phyloP scores from a whole-genome alignment of 2,888 invertebrate genomes.

The Gortyna flavago region DNA sequence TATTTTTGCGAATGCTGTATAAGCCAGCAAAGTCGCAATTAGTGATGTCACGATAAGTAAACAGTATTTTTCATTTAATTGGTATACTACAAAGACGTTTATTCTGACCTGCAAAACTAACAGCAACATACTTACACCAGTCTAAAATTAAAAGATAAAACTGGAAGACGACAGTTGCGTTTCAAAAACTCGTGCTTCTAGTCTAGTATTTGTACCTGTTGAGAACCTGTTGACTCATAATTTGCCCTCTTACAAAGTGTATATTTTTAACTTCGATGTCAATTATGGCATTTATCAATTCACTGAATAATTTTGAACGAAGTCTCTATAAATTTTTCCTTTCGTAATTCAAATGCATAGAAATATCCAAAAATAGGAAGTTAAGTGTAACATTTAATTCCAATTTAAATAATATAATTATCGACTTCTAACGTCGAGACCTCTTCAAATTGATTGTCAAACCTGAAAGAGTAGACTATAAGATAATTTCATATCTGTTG shows the following conservation, averaged over 20 bases:
- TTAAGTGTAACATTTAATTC: not conserved
- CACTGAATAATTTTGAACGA: not conserved
- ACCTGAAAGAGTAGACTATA: constrained; percentile 15
- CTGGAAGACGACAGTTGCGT: constrained; percentile 14
- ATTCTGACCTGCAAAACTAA: not conserved
- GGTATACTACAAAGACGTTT: not conserved
- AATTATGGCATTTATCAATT: not conserved
- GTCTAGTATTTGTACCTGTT: constrained; percentile 51
- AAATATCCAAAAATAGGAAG: not conserved
- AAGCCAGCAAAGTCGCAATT: not conserved
- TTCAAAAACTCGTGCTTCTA: constrained; percentile 36
- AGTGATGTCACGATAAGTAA: constrained; percentile 1
- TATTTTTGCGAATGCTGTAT: not conserved
- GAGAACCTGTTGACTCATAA: constrained; percentile 5
- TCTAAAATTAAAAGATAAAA: constrained; percentile 25
- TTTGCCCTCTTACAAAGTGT: not conserved
- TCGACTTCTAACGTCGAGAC: constrained; percentile 8
- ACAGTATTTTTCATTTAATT: constrained; percentile 1
- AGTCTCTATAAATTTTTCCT: not conserved
- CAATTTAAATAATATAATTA: constrained; percentile 4
- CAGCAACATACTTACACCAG: constrained; percentile 3
- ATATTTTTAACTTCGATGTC: constrained; percentile 1
- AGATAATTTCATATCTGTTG: constrained; percentile 25
- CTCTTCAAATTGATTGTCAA: constrained; percentile 33
- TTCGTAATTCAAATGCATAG: not conserved